Evolutionary conservation across 2,113 vertebrate genomes (phyloP).

Genomic region (Prunella fulvescens): DNA sequence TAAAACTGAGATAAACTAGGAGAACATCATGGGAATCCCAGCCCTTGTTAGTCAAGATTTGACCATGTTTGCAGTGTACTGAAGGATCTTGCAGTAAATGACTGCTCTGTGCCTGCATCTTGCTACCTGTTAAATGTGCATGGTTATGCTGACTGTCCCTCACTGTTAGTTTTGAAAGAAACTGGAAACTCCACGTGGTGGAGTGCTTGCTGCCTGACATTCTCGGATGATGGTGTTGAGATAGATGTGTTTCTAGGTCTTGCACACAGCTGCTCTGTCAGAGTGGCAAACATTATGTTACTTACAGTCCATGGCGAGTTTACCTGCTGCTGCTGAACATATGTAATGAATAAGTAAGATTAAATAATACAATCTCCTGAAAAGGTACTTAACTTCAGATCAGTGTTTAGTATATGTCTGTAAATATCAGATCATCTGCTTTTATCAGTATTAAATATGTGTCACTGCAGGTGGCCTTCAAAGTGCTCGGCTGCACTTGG

Average conservation of each 20-base stretch:
- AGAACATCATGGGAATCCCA: not conserved
- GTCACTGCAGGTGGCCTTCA: not conserved
- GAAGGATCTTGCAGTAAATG: not conserved
- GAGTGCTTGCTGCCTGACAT: not conserved
- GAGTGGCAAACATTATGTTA: not conserved
- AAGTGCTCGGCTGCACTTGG: not conserved
- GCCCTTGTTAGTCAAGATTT: not conserved
- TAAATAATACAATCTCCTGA: not conserved
- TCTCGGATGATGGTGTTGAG: not conserved
- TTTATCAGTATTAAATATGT: not conserved
- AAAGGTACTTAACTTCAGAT: not conserved
- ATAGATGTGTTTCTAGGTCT: not conserved
- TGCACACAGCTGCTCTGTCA: not conserved
- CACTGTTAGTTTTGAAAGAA: not conserved
- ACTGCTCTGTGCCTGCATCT: not conserved
- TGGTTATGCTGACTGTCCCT: not conserved
- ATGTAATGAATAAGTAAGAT: not conserved
- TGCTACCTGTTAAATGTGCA: not conserved
- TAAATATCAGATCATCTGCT: not conserved
- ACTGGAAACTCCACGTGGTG: fast-evolving
- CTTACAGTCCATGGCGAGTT: not conserved
- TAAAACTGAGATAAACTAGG: not conserved
- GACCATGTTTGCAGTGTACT: not conserved
- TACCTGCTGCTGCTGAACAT: not conserved
- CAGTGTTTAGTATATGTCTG: not conserved